Evolutionary conservation across 1,140 invertebrate species (phyloP).

Genomic region (Episyrphus balteatus): DNA sequence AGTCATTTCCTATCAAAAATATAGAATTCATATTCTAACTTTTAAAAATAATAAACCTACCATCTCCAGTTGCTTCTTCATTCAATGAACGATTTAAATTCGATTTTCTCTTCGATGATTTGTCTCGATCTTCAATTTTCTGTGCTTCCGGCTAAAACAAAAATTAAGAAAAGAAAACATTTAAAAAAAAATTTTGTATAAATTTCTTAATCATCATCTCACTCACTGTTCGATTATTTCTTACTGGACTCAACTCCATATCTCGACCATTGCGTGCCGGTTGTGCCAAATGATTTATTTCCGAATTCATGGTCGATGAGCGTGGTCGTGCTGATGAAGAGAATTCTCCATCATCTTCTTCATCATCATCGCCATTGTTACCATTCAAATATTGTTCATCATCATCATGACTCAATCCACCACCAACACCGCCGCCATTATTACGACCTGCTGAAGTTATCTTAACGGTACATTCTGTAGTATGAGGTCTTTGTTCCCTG

Average conservation of each 20-base stretch:
- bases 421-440: neutral
- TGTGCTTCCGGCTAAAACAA: neutral
- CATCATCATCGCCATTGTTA: neutral
- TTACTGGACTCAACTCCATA: slow-evolving; percentile 27
- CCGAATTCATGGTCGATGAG: slow-evolving; percentile 20
- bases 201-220: neutral
- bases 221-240: slow-evolving; percentile 25
- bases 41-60: no score
- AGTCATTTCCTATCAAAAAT: no score
- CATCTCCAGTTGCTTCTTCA: slow-evolving; percentile 41
- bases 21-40: no score
- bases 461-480: neutral
- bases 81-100: slow-evolving; percentile 49
- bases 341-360: neutral
- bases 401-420: slow-evolving; percentile 5
- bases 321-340: slow-evolving; percentile 17
- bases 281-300: slow-evolving; percentile 5
- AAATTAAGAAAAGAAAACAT: slow-evolving; percentile 3
- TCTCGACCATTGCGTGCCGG: slow-evolving; percentile 4
- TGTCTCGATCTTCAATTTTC: slow-evolving; percentile 43
- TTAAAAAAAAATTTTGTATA: neutral
- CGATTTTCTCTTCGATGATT: slow-evolving; percentile 53
- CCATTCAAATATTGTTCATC: neutral
- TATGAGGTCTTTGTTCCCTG: neutral
- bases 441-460: neutral